Percentiles rank a stretch among this genome's conserved stretches.
Evolutionary conservation across 2,113 vertebrate species (phyloP).

Genomic region (Epinephelus lanceolatus): DNA sequence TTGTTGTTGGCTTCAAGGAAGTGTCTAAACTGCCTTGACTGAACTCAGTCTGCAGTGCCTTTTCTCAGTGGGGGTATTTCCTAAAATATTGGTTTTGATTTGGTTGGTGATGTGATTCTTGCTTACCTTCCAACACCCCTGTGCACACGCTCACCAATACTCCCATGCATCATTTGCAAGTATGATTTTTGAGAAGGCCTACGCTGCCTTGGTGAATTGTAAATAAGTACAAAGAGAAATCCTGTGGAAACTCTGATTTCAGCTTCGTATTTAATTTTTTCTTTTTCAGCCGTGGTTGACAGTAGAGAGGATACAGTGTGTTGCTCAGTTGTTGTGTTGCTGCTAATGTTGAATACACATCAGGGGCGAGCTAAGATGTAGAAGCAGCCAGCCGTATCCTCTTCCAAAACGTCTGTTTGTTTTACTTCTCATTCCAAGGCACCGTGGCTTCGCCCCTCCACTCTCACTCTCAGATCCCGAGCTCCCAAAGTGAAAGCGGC

Average conservation of each 20-base stretch:
- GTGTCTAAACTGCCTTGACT: slow-evolving; percentile 20
- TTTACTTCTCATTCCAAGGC: slow-evolving; percentile 55
- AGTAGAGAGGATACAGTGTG: neutral
- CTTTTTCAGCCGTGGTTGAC: neutral
- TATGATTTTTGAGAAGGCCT: slow-evolving; percentile 51
- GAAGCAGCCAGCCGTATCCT: slow-evolving; percentile 40
- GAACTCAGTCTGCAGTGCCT: slow-evolving; percentile 1
- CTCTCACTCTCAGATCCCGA: slow-evolving; percentile 38
- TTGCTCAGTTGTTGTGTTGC: slow-evolving; percentile 11
- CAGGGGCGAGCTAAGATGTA: slow-evolving; percentile 13
- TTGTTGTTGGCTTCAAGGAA: slow-evolving; percentile 8
- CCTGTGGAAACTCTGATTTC: slow-evolving; percentile 34
- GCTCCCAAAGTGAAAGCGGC: slow-evolving; percentile 61
- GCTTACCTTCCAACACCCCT: slow-evolving; percentile 51
- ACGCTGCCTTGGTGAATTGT: slow-evolving; percentile 49
- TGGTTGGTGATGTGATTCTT: slow-evolving; percentile 23
- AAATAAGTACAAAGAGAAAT: slow-evolving; percentile 43
- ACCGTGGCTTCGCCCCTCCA: neutral
- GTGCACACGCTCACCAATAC: slow-evolving; percentile 50
- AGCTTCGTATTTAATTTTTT: slow-evolving; percentile 32
- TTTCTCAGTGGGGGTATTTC: slow-evolving; percentile 12
- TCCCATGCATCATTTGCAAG: slow-evolving; percentile 75
- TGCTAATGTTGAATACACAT: slow-evolving; percentile 52
- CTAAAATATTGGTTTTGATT: slow-evolving; percentile 49
- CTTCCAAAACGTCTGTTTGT: slow-evolving; percentile 59